Evolutionary conservation across 1,140 invertebrate genomes (phyloP), one percentile per base, ranked within the genome.

Genomic region (Hormaphis cornu): DNA sequence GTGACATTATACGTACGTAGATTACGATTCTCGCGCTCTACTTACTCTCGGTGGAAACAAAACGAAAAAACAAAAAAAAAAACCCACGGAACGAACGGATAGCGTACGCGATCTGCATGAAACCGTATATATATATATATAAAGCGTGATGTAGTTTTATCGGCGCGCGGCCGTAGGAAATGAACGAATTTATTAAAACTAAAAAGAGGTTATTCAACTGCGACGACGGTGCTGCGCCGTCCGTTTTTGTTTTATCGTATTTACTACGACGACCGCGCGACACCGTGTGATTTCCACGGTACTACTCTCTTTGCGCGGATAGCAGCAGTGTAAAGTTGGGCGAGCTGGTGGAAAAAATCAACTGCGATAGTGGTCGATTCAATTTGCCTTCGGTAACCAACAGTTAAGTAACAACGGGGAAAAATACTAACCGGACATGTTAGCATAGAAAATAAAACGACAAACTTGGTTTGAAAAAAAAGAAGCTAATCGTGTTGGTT

Each of bases 111-210:
- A n/a, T n/a, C n/a, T n/a, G n/a, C n/a, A n/a, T n/a, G n/a, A n/a
- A n/a, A n/a, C n/a, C n/a, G n/a, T n/a, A n/a, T n/a, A n/a, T n/a
- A n/a, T n/a, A n/a, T n/a, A n/a, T 48, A 63, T 33, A 20, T 48
- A 28, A 28, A 63, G 44, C 59, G 59, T 63, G 59, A 63, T 63
- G 40, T n/a, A 24, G 26, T 63, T 63, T 48, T 46, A 63, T 63
- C 37, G 28, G 46, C 42, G 46, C 42, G 16, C 59, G 14, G 56
- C 16, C 35, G 42, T 20, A 48, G 42, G 42, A 48, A 63, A 63
- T 20, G 59, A 63, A 18, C 44, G 59, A 63, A 28, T 20, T 18
- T 48, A 22, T 63, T 63, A 63, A 33, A 61, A 61, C 16, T 16
- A 16, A 30, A 40, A 53, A 26, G 35, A 63, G 59, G 59, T 63